Percentiles rank a stretch among this genome's conserved stretches.
Evolutionary conservation across 2,113 vertebrate genomes (phyloP).

Genomic region (Pelvicachromis taeniatus): DNA sequence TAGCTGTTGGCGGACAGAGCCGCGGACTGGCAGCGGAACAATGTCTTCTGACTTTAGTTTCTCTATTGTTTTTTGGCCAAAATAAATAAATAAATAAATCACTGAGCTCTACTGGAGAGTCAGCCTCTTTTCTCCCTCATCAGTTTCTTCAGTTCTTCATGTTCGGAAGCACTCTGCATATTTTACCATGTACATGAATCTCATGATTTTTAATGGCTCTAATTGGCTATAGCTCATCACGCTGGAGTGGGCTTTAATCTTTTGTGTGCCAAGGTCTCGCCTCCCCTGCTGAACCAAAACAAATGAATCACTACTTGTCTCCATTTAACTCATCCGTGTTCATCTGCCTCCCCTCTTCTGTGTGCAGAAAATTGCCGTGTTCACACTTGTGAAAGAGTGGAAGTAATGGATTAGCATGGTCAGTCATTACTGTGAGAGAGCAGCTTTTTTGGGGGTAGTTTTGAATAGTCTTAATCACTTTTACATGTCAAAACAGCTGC

Average conservation of each 20-base stretch:
- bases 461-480: not conserved
- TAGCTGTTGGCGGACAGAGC: constrained; percentile 17
- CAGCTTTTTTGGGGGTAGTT: not conserved
- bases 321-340: constrained; percentile 20
- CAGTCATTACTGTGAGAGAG: not conserved
- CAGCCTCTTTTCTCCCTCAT: not conserved
- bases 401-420: not conserved
- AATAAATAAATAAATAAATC: not conserved
- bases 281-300: constrained; percentile 19
- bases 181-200: constrained; percentile 53
- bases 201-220: constrained; percentile 48
- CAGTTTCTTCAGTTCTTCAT: not conserved
- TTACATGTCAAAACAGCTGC: not conserved
- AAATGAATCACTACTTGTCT: constrained; percentile 34
- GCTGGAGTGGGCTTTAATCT: constrained; percentile 44
- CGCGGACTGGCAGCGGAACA: not conserved
- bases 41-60: constrained; percentile 9
- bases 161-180: constrained; percentile 29
- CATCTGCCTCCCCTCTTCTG: not conserved
- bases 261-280: constrained; percentile 27
- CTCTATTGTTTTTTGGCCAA: not conserved
- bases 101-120: not conserved
- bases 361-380: not conserved
- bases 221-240: constrained; percentile 41
- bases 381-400: not conserved